phyloP scores from a whole-genome alignment of 2,888 invertebrate species.

The Mamestra brassicae region DNA sequence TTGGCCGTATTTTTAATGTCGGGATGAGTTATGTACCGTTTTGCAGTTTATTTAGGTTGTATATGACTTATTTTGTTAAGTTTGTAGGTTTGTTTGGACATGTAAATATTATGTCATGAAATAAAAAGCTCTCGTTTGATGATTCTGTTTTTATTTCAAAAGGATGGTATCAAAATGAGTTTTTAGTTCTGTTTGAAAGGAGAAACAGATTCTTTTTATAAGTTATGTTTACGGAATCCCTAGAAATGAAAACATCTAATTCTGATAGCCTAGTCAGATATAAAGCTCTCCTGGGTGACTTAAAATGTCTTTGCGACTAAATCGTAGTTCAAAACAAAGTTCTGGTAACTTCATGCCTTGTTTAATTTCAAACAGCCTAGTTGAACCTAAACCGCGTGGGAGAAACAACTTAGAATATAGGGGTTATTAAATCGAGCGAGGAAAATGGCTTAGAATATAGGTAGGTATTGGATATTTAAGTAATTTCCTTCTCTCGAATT shows the following conservation, averaged over 20 bases:
- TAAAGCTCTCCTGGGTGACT: background rate
- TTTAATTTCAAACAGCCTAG: background rate
- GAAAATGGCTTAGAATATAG: too few species aligned
- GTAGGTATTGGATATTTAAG: too few species aligned
- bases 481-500: too few species aligned
- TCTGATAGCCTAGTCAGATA: background rate
- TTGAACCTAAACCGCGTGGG: background rate
- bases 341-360: background rate
- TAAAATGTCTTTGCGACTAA: background rate
- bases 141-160: background rate
- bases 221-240: background rate
- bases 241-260: background rate
- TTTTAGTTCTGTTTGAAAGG: background rate
- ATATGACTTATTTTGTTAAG: conserved; percentile 33
- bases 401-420: too few species aligned
- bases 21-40: conserved; percentile 44
- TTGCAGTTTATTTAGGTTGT: conserved; percentile 46
- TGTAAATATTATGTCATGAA: background rate
- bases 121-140: background rate
- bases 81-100: conserved; percentile 13
- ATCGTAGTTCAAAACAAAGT: background rate
- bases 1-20: conserved; percentile 49
- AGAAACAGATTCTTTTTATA: background rate
- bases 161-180: background rate
- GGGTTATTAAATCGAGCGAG: too few species aligned